Conservation (phyloP, 1,140 invertebrate species). For the Drosophila serrata region DNA sequence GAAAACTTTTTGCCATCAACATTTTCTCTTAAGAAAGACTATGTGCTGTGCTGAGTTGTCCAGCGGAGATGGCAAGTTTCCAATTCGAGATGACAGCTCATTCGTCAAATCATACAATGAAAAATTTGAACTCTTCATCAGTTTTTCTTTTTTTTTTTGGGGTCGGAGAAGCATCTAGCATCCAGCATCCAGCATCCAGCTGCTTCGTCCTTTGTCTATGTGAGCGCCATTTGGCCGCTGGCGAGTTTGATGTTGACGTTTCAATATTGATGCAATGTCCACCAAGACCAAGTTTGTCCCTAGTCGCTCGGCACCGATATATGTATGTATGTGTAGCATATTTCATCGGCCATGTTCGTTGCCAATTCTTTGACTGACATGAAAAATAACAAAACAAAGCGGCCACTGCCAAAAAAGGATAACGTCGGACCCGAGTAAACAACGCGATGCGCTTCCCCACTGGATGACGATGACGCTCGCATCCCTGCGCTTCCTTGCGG, state of each 20-base stretch:
- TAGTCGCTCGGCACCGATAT: conserved; percentile 26
- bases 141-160: conserved; percentile 74
- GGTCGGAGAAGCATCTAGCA: conserved; percentile 43
- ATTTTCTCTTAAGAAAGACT: conserved; percentile 55
- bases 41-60: conserved; percentile 54
- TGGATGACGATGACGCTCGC: conserved; percentile 58
- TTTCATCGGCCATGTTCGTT: conserved; percentile 77
- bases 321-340: conserved; percentile 60
- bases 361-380: conserved; percentile 82
- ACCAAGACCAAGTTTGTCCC: conserved; percentile 49
- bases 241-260: conserved; percentile 82
- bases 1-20: conserved; percentile 55
- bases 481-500: conserved; percentile 19
- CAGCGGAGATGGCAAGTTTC: conserved; percentile 49
- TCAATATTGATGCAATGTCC: conserved; percentile 84
- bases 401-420: conserved; percentile 75
- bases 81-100: conserved; percentile 83
- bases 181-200: conserved; percentile 16
- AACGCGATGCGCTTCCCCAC: conserved; percentile 55
- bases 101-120: conserved; percentile 83
- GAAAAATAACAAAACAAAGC: conserved; percentile 82
- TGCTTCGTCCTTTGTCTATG: conserved; percentile 22
- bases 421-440: conserved; percentile 56
- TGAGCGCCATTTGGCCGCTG: conserved; percentile 73
- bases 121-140: conserved; percentile 83